phyloP scores from a whole-genome alignment of 2,888 invertebrate species.

The Dermolepida albohirtum region DNA sequence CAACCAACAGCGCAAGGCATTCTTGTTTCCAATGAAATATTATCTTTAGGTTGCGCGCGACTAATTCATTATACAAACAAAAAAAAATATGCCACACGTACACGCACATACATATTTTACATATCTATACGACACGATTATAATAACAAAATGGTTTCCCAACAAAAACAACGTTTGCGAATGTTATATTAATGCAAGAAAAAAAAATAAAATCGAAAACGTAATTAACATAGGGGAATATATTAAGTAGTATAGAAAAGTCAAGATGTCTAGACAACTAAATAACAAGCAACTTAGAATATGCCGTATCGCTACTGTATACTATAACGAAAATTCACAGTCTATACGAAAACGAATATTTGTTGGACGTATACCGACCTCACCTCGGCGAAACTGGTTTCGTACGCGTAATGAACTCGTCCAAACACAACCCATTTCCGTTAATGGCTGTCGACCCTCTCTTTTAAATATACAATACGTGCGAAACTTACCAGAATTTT shows the following conservation, averaged over 20 bases:
- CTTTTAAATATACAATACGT: conserved; percentile 39
- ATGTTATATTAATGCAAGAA: conserved; percentile 1
- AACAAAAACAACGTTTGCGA: conserved; percentile 20
- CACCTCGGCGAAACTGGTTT: conserved; percentile 57
- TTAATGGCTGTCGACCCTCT: conserved; percentile 55
- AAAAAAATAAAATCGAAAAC: conserved; percentile 5
- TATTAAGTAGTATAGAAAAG: conserved; percentile 19
- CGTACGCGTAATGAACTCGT: conserved; percentile 56
- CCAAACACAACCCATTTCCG: conserved; percentile 58
- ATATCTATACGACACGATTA: conserved; percentile 52
- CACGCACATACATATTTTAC: conserved; percentile 35
- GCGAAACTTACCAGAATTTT: conserved; percentile 40
- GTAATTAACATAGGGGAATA: conserved; percentile 25
- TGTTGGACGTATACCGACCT: conserved; percentile 52
- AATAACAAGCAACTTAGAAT: conserved; percentile 12
- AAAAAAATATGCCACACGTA: conserved; percentile 18
- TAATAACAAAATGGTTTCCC: conserved; percentile 59
- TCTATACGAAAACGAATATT: conserved; percentile 40
- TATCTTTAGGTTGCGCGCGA: conserved; percentile 44
- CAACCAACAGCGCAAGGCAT: conserved; percentile 52
- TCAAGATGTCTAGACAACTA: conserved; percentile 21
- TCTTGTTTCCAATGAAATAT: conserved; percentile 50
- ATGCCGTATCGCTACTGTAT: background rate
- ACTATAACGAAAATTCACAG: conserved; percentile 36
- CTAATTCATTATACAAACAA: conserved; percentile 47